Conservation (phyloP, 1,140 invertebrate species). For the Formica exsecta region DNA sequence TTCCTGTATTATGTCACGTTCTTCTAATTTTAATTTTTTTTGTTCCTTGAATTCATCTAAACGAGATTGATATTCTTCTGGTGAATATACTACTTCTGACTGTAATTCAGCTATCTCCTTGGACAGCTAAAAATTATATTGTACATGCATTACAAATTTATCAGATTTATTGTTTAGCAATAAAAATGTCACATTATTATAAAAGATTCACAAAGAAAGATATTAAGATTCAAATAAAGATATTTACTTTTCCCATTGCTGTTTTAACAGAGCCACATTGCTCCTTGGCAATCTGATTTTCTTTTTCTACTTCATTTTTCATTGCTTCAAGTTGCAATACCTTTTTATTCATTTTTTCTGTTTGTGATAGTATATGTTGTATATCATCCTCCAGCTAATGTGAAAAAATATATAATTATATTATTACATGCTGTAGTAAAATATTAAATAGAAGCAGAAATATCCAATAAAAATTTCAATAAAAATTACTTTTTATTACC, state of each 20-base stretch:
- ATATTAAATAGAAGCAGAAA: constrained; percentile 4
- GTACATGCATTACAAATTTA: background rate
- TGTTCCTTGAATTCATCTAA: constrained; percentile 73
- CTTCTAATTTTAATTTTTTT: constrained; percentile 65
- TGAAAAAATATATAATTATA: background rate
- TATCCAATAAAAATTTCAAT: constrained; percentile 6
- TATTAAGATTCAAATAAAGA: constrained; percentile 15
- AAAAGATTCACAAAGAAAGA: background rate
- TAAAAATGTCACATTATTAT: constrained; percentile 43
- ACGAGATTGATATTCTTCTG: constrained; percentile 69
- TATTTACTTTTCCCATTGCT: constrained; percentile 56
- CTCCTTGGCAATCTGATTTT: constrained; percentile 56
- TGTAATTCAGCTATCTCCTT: constrained; percentile 72
- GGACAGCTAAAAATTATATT: constrained; percentile 66
- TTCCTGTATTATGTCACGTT: constrained; percentile 67
- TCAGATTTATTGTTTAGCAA: background rate
- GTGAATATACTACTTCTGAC: constrained; percentile 76
- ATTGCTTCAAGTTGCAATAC: constrained; percentile 37
- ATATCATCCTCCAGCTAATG: constrained; percentile 71
- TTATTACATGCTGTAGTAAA: background rate
- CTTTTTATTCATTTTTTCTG: constrained; percentile 55
- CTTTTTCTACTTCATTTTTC: constrained; percentile 50
- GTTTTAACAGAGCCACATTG: constrained; percentile 30
- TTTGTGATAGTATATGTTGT: constrained; percentile 50
- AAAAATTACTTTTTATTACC: constrained; percentile 37